Evolutionary conservation across 2,888 invertebrate genomes (phyloP), one percentile per base, ranked within the genome.

Genomic region (Nomada ferruginata): DNA sequence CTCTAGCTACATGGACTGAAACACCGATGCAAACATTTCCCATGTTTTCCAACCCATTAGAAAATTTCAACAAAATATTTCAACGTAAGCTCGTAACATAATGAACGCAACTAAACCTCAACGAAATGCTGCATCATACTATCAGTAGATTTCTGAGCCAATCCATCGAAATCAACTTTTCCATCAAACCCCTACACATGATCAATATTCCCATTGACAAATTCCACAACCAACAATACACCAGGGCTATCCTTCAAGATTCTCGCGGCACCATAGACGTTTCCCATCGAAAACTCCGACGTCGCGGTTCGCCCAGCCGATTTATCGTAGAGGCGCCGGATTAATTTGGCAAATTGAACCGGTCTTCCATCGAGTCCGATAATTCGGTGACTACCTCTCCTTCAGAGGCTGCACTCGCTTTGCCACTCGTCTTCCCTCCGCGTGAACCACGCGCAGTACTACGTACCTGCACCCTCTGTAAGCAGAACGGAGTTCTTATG

Each of bases 341-440:
- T 93, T 93, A 93, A 93, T 93, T 92, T 92, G 90, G 89, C 90
- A 92, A 93, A 93, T 93, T 93, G 92, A 91, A 91, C 90, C 79
- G 89, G 92, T 92, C 92, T 92, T 92, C 91, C 92, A 92, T 92
- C 91, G 91, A 90, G 93, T 92, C 92, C 92, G 92, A 92, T 93
- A 92, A 93, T 92, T 92, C 90, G 90, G 85, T 89, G 89, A 87
- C 88, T 88, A 79, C 83, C 79, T 82, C 84, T 70, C 65, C 53
- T 36, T 18, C 50, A 29, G 60, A 52, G 71, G 61, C 77, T 57
- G 77, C 76, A 78, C 75, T 78, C 74, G 61, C 55, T 63, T 68
- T 75, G 76, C 72, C 59, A 60, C 73, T 71, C 70, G 65, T 65
- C 69, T 57, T 57, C 82, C 47, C 63, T 59, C 61, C 23, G 23